phyloP scores from a whole-genome alignment of 2,113 vertebrate species.

The Varanus komodoensis region DNA sequence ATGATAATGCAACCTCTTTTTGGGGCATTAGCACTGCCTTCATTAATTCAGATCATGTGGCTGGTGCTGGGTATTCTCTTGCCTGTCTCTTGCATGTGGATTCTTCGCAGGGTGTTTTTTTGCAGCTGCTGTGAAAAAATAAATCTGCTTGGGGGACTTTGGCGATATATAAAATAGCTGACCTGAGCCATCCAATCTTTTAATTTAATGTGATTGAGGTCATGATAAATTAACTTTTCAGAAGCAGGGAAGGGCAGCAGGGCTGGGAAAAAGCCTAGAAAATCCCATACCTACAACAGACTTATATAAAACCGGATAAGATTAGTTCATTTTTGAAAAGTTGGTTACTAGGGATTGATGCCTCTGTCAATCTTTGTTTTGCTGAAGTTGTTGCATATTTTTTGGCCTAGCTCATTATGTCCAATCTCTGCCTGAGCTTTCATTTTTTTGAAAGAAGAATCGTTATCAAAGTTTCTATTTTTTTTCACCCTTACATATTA shows the following conservation, averaged over 20 bases:
- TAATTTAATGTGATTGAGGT: slow-evolving; percentile 54
- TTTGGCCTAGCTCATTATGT: no score
- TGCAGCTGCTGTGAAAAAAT: slow-evolving; percentile 63
- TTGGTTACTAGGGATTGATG: not conserved
- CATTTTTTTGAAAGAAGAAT: no score
- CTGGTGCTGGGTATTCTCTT: slow-evolving; percentile 55
- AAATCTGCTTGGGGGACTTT: slow-evolving; percentile 69
- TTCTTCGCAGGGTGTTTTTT: slow-evolving; percentile 66
- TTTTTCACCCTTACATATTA: no score
- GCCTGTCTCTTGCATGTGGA: slow-evolving; percentile 51
- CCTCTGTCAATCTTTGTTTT: no score
- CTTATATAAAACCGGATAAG: not conserved
- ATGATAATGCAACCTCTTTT: slow-evolving; percentile 57
- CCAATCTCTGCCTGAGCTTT: no score
- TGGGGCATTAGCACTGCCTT: slow-evolving; percentile 68
- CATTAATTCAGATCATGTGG: slow-evolving; percentile 74
- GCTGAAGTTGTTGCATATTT: no score
- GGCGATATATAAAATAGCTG: slow-evolving; percentile 55
- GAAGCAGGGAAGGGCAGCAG: slow-evolving; percentile 18
- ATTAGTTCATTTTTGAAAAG: not conserved
- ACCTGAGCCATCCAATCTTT: slow-evolving; percentile 60
- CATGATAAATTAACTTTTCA: slow-evolving; percentile 20
- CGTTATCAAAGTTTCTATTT: no score
- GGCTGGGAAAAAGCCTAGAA: not conserved
- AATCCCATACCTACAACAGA: not conserved